Evolutionary conservation across 2,797 vertebrate species (phyloP), one percentile per base, ranked within the genome.

Genomic region (Pterois miles): DNA sequence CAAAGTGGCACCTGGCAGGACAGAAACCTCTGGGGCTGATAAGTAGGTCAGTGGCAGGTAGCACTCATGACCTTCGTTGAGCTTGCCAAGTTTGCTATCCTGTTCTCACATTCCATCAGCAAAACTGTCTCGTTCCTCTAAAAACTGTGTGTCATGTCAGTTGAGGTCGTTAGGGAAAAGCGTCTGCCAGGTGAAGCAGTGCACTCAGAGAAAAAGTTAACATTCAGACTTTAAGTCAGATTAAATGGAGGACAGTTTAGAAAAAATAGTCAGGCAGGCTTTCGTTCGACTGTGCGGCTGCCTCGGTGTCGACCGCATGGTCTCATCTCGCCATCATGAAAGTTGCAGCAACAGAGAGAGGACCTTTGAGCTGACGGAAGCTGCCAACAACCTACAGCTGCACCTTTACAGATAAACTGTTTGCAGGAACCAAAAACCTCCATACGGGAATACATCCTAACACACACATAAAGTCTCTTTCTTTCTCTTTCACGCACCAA

Each of bases 341-440:
- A 87, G 89, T 73, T 36, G 71, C 71, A 70, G 81, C 71, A 25
- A 60, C 59, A 74, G 79, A 79, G 69, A 67, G 27, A 63, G 67
- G 72, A 86, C 80, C 84, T 90, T 71, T 78, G 81, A 92, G 85
- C 83, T 70, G 69, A 80, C 40, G 27, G 78, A 84, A 85, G 87
- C 83, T 76, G 82, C 78, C 70, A 79, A 80, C 63, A 87, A 78
- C 78, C 84, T 81, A 59, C 84, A 88, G 88, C 93, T 93, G 92
- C 83, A 88, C 88, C 88, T 92, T 92, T 93, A 77, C 83, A 92
- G 94, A 95, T 94, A 93, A 94, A 89, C 76, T 80, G 71, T 77
- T 80, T 79, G 78, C 69, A 77, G 60, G 43, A 74, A 76, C 56
- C 8, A 54, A 75, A 83, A 70, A 65, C 78, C 65, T 78, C 71